These are phyloP conservation scores for Anas platyrhynchos DNA, from an alignment of 2,113 vertebrate species.

Conservation along the genomic window DNA sequence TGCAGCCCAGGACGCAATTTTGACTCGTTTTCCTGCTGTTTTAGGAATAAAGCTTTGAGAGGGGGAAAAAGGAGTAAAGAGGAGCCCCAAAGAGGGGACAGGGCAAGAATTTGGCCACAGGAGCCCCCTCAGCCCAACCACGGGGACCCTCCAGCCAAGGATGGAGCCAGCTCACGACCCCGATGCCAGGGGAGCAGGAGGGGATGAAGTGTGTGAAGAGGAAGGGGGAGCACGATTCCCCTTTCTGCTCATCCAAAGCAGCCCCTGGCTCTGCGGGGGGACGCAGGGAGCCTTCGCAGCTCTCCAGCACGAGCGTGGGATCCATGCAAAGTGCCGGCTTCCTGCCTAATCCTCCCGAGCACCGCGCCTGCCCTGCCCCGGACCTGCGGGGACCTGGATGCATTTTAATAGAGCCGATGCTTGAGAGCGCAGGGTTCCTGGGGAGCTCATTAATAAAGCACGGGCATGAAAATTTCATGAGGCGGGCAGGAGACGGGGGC, in stretches of 20 bases:
- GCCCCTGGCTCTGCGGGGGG: neutral
- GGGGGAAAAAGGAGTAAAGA: neutral
- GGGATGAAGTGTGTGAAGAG: neutral
- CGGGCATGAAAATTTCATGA: conserved; percentile 49
- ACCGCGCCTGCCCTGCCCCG: neutral
- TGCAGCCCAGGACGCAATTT: fast-evolving
- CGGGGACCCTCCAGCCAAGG: fast-evolving
- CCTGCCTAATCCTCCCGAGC: neutral
- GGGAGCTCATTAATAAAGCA: conserved; percentile 62
- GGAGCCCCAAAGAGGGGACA: neutral
- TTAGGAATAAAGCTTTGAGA: neutral
- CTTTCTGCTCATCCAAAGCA: neutral
- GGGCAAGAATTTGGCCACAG: neutral
- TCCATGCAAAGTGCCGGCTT: neutral
- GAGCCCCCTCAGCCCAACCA: too few relatives aligned
- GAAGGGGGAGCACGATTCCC: fast-evolving
- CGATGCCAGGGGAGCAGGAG: neutral
- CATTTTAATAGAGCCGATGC: conserved; percentile 22
- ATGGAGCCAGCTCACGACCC: neutral
- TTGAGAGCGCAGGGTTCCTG: neutral
- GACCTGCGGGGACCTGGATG: conserved; percentile 21
- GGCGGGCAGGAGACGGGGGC: neutral
- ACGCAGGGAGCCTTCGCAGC: fast-evolving
- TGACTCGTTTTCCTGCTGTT: neutral
- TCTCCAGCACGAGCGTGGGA: fast-evolving